These are phyloP conservation scores for Drosophila littoralis DNA, from an alignment of 1,140 invertebrate species.

Conservation along the genomic window DNA sequence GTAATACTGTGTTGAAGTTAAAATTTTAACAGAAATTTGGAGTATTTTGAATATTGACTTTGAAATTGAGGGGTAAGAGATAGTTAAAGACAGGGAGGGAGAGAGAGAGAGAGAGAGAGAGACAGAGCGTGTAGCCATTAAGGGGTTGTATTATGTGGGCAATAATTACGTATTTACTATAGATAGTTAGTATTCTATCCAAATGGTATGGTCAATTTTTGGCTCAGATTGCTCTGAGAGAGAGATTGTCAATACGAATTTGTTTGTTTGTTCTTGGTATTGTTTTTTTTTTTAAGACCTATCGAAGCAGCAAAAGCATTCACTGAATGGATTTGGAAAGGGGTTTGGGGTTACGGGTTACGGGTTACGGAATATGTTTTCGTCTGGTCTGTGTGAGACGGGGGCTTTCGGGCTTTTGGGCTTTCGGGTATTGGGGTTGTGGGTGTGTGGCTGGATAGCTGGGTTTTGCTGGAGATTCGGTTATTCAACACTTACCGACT, in stretches of 20 bases:
- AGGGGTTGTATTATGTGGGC: conserved; percentile 1
- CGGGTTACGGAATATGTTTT: background rate
- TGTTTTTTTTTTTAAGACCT: conserved; percentile 47
- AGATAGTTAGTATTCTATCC: conserved; percentile 32
- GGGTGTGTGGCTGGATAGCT: background rate
- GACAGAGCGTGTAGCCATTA: conserved; percentile 56
- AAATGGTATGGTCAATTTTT: conserved; percentile 6
- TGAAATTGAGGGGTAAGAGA: too few relatives aligned
- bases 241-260: conserved; percentile 9
- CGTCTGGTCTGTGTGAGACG: background rate
- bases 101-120: conserved; percentile 32
- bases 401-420: background rate
- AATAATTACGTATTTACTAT: conserved; percentile 33
- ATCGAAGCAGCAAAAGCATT: conserved; percentile 81
- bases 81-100: conserved; percentile 4
- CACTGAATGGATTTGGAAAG: conserved; percentile 61
- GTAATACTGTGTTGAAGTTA: conserved; percentile 36
- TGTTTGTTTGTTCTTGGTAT: conserved; percentile 7
- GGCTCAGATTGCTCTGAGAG: conserved; percentile 9
- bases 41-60: too few relatives aligned
- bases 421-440: background rate
- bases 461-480: background rate
- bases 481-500: conserved; percentile 89
- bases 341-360: conserved; percentile 3
- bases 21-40: conserved; percentile 3